Evolutionary conservation across 2,888 invertebrate species (phyloP).

Genomic region (Tortricodes alternella): DNA sequence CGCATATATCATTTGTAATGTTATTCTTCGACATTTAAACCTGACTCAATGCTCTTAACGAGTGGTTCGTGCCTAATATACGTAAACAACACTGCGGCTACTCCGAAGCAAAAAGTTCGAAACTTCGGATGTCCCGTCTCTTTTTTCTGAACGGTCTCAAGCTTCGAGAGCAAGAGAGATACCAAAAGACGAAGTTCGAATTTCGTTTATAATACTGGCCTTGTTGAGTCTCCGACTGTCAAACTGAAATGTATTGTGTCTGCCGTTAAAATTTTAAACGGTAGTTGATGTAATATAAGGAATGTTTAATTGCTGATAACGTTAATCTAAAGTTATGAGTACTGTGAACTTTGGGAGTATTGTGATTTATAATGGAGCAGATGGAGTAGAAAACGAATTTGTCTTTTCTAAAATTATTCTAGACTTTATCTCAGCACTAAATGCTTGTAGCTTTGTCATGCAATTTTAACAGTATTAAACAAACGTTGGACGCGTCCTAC

Average conservation of each 20-base stretch:
- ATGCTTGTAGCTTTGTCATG: no score
- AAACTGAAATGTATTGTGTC: conserved; percentile 9
- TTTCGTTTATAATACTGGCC: no score
- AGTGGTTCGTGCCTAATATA: conserved; percentile 26
- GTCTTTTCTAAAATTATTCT: no score
- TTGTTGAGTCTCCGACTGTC: conserved; percentile 25
- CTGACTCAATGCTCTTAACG: conserved; percentile 7
- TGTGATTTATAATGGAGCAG: background rate
- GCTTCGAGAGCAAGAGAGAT: no score
- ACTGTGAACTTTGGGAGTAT: background rate
- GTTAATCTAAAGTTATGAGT: background rate
- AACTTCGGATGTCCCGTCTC: no score
- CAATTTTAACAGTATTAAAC: no score
- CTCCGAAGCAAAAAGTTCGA: no score
- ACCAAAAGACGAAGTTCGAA: no score
- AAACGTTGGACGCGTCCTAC: no score
- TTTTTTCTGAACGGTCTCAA: no score
- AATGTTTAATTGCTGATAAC: conserved; percentile 5
- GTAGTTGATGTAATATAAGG: background rate
- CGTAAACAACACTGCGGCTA: conserved; percentile 9
- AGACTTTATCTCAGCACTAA: no score
- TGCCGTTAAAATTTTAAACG: conserved; percentile 7
- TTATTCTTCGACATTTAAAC: conserved; percentile 16
- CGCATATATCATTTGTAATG: conserved; percentile 18
- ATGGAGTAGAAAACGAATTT: no score